Evolutionary conservation across 2,888 invertebrate genomes (phyloP), one percentile per base, ranked within the genome.

Genomic region (Eupithecia vulgata): DNA sequence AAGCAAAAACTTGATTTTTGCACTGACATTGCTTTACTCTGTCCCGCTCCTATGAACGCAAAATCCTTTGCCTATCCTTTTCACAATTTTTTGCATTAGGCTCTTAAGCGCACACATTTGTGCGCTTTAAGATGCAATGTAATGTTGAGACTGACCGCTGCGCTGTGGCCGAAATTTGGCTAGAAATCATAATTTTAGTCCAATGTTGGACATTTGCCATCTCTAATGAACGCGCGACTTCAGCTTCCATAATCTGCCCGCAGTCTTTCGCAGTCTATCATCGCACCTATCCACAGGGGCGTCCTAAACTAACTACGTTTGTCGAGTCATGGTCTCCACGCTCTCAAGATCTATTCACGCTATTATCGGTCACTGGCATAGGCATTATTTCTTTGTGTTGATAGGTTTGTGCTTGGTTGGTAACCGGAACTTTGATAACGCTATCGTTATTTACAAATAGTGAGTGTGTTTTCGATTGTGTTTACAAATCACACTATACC

Each of bases 381-480:
- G 45, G 45, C 45, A 45, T 52, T 21, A 21, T 25, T 57, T 25
- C 57, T 25, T 57, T 57, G 25, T 21, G 52, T 25, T 34, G 61
- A 74, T 78, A 79, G 78, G 76, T 75, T 72, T 71, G n/a, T 78
- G 72, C 72, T 74, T 68, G 70, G 72, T 73, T 73, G 42, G 67
- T 72, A 78, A 73, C 76, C 74, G 76, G 76, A 78, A 74, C 72
- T 62, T 67, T 67, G 72, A 77, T 76, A 70, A 72, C 35, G 57
- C 37, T 25, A 65, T 21, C 21, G 40, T n/a, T 65, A 65, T 65
- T 65, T 65, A 40, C 37, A 65, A 65, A 65, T 35, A 64, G n/a
- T 10, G 37, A 21, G 62, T 64, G n/a, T 64, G 62, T 35, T 64
- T 35, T 64, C 35, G 62, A n/a, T 64, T 37, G 34, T 62, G 62